Base-by-base conservation (phyloP, 2,888 invertebrate species). In the Coelopa pilipes region DNA sequence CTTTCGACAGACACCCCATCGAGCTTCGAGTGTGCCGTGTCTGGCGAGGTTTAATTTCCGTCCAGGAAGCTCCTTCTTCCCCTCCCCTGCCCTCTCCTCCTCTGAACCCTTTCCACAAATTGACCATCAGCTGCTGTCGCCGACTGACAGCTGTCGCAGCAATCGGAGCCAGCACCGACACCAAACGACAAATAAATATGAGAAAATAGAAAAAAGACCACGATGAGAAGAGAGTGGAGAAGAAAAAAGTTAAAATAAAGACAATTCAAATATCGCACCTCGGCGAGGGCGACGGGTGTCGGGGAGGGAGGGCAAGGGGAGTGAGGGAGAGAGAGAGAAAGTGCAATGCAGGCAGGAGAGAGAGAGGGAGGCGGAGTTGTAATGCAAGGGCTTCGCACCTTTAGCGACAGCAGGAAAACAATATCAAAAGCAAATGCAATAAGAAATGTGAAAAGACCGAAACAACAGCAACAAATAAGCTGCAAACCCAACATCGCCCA, bases 41-140 rank as follows among this genome's bases (percentile, higher is more conserved):
- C 34, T 34, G 34, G 34, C 34, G 34, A 12, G 57, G 24, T 59
- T 59, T 59, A 24, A 13, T 21, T 59, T 21, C 21, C 24, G 57
- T 59, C 57, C 11, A 12, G 12, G 24, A 1, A 59, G 21, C 57
- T 21, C 4, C 24, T 57, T 59, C n/a, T 34, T 34, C 34, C 7
- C 7, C 34, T 34, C 2, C n/a, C 34, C 7, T 34, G 34, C 7
- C 7, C 34, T 34, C 7, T 7, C 7, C 34, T 34, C 34, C 34
- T 34, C 34, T 46, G 19, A 65, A 67, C 34, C n/a, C 34, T 68
- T 68, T 68, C 10, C 5, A 2, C 34, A 17, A 46, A 45, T 21
- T 49, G 60, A 59, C 49, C 59, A 70, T 70, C 59, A 70, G 70
- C 60, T 59, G 70, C 70, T 34, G 34, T 34, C 7, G 34, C 21